Evolutionary conservation across 2,113 vertebrate genomes (phyloP).

Genomic region (Scytalopus superciliaris): DNA sequence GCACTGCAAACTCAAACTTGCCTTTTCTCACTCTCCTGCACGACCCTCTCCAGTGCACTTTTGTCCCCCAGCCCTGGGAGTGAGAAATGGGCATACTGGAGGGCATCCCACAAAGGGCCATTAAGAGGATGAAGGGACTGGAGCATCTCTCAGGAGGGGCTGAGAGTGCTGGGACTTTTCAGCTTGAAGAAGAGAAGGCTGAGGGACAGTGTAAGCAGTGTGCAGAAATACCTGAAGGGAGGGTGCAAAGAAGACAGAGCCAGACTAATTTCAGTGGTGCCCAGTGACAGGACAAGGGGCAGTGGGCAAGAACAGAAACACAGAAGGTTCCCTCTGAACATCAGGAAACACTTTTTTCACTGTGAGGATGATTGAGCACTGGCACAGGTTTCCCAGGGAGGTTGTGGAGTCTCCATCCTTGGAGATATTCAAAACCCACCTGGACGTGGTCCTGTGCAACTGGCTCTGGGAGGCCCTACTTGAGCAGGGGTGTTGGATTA

Average conservation of each 20-base stretch:
- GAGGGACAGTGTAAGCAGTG: background rate
- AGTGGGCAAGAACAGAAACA: background rate
- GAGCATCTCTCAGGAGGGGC: background rate
- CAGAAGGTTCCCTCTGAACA: background rate
- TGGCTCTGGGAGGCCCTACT: fast-evolving
- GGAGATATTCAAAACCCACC: background rate
- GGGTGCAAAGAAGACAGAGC: background rate
- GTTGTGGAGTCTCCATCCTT: background rate
- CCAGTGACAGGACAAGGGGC: background rate
- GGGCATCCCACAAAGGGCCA: background rate
- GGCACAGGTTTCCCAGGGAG: background rate
- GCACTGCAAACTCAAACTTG: background rate
- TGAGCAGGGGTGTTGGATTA: background rate
- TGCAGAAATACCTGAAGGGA: background rate
- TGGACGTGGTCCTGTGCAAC: background rate
- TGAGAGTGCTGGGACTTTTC: background rate
- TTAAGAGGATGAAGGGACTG: background rate
- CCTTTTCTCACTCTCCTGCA: background rate
- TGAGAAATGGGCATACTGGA: background rate
- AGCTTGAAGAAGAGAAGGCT: background rate
- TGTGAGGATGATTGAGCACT: background rate
- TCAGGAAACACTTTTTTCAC: background rate
- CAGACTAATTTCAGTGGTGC: background rate
- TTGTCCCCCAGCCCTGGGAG: background rate
- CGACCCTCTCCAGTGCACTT: background rate